phyloP scores from a whole-genome alignment of 2,888 invertebrate species.

The Corbicula japonica region DNA sequence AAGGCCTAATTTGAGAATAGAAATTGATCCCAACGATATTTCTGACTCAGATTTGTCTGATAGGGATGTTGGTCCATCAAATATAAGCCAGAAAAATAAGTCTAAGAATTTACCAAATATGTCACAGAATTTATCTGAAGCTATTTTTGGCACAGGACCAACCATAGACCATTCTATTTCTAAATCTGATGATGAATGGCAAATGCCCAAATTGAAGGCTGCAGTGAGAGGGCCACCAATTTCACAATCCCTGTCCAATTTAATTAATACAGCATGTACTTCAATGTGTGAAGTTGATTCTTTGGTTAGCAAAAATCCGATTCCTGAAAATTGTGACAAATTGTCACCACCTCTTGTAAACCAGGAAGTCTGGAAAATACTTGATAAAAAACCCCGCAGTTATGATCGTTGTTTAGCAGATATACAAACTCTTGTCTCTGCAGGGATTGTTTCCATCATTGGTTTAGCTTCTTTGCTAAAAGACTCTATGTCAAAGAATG shows the following conservation, averaged over 20 bases:
- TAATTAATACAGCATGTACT: slow-evolving; percentile 37
- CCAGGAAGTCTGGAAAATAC: slow-evolving; percentile 36
- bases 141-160: too few species aligned
- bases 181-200: too few species aligned
- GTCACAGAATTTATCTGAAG: too few species aligned
- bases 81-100: too few species aligned
- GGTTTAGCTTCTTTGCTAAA: slow-evolving; percentile 13
- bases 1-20: too few species aligned
- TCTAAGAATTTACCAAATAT: too few species aligned
- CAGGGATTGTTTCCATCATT: slow-evolving; percentile 13
- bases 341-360: slow-evolving; percentile 29
- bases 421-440: slow-evolving; percentile 28
- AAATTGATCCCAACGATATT: too few species aligned
- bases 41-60: too few species aligned
- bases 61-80: too few species aligned
- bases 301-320: slow-evolving; percentile 10
- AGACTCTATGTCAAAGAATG: background rate
- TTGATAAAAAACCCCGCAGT: slow-evolving; percentile 16
- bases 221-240: too few species aligned
- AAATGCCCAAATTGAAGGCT: too few species aligned
- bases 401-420: slow-evolving; percentile 29
- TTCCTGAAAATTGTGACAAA: slow-evolving; percentile 31
- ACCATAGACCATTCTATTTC: too few species aligned
- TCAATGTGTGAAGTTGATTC: slow-evolving; percentile 21
- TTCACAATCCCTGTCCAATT: slow-evolving; percentile 18